Evolutionary conservation across 2,113 vertebrate species (phyloP).

Genomic region (Lophotis ruficrista): DNA sequence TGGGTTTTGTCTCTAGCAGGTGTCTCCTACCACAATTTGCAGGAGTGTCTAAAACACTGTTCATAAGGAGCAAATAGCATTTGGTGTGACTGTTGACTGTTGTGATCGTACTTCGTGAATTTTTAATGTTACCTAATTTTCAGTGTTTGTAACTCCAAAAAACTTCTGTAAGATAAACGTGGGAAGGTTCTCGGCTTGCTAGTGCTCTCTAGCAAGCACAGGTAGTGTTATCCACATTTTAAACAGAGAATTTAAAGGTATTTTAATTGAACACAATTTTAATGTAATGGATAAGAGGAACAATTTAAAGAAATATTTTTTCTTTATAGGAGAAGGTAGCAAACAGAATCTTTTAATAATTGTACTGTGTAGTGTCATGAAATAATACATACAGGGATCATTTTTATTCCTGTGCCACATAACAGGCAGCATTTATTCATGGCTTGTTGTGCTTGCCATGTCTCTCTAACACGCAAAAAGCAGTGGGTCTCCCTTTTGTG

Average conservation of each 20-base stretch:
- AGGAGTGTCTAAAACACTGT: background rate
- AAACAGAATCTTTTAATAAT: background rate
- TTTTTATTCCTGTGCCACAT: background rate
- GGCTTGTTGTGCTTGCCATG: background rate
- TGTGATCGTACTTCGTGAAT: accelerated
- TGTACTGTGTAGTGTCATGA: background rate
- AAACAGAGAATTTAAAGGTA: background rate
- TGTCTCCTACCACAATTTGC: background rate
- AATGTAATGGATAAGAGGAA: background rate
- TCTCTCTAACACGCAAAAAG: background rate
- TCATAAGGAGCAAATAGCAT: background rate
- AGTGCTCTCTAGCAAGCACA: background rate
- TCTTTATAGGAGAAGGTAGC: background rate
- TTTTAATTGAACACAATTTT: background rate
- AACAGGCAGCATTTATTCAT: background rate
- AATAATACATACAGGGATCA: background rate
- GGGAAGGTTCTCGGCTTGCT: background rate
- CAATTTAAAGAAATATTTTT: background rate
- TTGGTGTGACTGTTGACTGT: background rate
- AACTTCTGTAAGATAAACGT: background rate
- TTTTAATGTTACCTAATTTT: background rate
- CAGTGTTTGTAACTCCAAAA: background rate
- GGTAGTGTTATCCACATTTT: background rate
- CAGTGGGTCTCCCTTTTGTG: background rate
- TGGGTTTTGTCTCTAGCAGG: background rate